Conservation (phyloP, 2,113 vertebrate species). For the Perca flavescens region DNA sequence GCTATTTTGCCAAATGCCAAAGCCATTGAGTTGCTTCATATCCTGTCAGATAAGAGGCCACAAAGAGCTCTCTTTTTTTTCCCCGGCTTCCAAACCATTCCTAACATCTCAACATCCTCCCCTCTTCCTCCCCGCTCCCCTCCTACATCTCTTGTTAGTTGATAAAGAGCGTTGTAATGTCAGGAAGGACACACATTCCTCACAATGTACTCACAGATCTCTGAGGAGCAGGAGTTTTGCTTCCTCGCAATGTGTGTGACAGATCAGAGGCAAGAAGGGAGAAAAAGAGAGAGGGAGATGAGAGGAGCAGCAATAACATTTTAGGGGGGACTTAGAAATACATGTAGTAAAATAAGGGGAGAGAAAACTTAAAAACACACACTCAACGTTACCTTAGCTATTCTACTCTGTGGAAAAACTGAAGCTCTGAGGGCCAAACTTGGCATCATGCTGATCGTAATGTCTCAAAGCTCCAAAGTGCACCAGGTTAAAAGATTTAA, state of each 20-base stretch:
- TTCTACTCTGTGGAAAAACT: conserved; percentile 40
- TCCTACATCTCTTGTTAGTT: conserved; percentile 77
- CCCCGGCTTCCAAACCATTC: conserved; percentile 72
- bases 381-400: conserved; percentile 5
- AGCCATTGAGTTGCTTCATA: conserved; percentile 84
- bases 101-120: conserved; percentile 82
- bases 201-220: conserved; percentile 78
- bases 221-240: conserved; percentile 59
- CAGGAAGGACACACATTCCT: conserved; percentile 86
- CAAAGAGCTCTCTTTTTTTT: conserved; percentile 80
- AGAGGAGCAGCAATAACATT: conserved; percentile 27
- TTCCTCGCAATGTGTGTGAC: conserved; percentile 52
- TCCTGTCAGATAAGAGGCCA: conserved; percentile 86
- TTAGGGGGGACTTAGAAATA: not conserved
- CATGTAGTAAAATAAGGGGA: not conserved
- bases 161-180: conserved; percentile 84
- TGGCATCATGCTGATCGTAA: conserved; percentile 33
- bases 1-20: conserved; percentile 85
- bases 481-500: conserved; percentile 35
- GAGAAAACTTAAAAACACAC: conserved; percentile 6
- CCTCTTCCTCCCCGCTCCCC: conserved; percentile 67
- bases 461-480: conserved; percentile 42
- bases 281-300: conserved; percentile 25
- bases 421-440: conserved; percentile 26
- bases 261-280: conserved; percentile 58